Conservation (phyloP, 2,888 invertebrate genomes). For the Copidosoma aretas region DNA sequence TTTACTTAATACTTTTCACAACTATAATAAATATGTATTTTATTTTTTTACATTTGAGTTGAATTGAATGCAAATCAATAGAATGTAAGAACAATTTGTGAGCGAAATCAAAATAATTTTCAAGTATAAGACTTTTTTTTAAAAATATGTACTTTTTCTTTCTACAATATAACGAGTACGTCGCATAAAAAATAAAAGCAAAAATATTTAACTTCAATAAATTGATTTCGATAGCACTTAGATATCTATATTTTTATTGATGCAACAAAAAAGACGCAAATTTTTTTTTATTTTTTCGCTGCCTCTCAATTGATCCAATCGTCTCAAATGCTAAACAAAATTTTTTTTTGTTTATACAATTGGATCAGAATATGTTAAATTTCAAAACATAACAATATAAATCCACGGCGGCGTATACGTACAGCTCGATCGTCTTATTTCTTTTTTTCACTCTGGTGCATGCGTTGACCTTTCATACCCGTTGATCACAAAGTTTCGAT, state of each 20-base stretch:
- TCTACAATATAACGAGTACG: slow-evolving; percentile 1
- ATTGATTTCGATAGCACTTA: slow-evolving; percentile 22
- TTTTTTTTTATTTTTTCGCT: slow-evolving; percentile 10
- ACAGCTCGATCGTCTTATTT: slow-evolving; percentile 17
- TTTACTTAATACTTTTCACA: slow-evolving; percentile 26
- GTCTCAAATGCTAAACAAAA: slow-evolving; percentile 6
- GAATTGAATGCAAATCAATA: background rate
- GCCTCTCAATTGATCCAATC: slow-evolving; percentile 11
- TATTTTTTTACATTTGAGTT: background rate
- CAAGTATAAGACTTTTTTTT: slow-evolving; percentile 3
- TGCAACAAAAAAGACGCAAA: slow-evolving; percentile 17
- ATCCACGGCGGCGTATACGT: slow-evolving; percentile 28
- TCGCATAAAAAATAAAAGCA: slow-evolving; percentile 1
- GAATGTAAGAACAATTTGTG: slow-evolving; percentile 1
- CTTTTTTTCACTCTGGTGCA: slow-evolving; percentile 19
- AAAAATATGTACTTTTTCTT: slow-evolving; percentile 20
- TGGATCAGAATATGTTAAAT: slow-evolving; percentile 12
- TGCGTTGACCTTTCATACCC: slow-evolving; percentile 35
- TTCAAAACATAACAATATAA: slow-evolving; percentile 34
- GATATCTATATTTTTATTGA: slow-evolving; percentile 22
- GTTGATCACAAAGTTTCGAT: slow-evolving; percentile 38
- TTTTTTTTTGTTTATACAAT: slow-evolving; percentile 24
- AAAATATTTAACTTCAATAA: slow-evolving; percentile 11
- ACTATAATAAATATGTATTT: slow-evolving; percentile 26
- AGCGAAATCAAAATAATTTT: slow-evolving; percentile 16